phyloP scores from a whole-genome alignment of 2,888 invertebrate genomes.

The Omphaloscelis lunosa region DNA sequence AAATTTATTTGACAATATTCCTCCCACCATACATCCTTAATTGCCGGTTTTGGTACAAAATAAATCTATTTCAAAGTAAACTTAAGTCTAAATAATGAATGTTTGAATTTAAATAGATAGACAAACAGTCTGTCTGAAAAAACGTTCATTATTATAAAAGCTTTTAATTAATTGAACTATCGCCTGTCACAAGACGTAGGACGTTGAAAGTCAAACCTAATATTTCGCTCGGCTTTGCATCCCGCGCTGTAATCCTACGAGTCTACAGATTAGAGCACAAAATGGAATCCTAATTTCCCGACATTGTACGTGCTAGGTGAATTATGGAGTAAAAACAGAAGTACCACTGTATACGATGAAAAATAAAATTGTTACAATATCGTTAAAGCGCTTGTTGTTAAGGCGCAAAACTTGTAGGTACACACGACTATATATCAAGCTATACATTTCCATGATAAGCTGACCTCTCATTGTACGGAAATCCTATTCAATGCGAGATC shows the following conservation, averaged over 20 bases:
- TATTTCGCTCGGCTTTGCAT: slow-evolving; percentile 5
- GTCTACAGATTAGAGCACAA: slow-evolving; percentile 45
- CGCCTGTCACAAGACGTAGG: slow-evolving; percentile 4
- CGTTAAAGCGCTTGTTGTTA: not conserved
- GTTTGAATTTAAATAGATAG: not conserved
- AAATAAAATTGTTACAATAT: not conserved
- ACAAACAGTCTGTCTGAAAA: not conserved
- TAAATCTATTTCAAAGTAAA: slow-evolving; percentile 32
- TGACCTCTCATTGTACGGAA: no score
- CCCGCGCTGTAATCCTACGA: slow-evolving; percentile 24
- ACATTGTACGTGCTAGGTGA: slow-evolving; percentile 12
- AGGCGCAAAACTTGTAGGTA: no score
- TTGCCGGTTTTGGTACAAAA: slow-evolving; percentile 34
- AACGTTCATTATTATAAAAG: not conserved
- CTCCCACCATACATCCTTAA: slow-evolving; percentile 26
- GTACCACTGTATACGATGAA: not conserved
- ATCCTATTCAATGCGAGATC: no score
- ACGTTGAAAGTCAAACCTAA: slow-evolving; percentile 16
- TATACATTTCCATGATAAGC: no score
- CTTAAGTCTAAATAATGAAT: slow-evolving; percentile 15
- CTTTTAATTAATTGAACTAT: slow-evolving; percentile 11
- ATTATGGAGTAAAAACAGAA: not conserved
- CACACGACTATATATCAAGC: no score
- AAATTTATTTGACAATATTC: slow-evolving; percentile 37
- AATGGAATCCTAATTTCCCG: slow-evolving; percentile 42